These are phyloP conservation scores for Neuroscelio doddi DNA, from an alignment of 2,888 invertebrate species.

Conservation along the genomic window DNA sequence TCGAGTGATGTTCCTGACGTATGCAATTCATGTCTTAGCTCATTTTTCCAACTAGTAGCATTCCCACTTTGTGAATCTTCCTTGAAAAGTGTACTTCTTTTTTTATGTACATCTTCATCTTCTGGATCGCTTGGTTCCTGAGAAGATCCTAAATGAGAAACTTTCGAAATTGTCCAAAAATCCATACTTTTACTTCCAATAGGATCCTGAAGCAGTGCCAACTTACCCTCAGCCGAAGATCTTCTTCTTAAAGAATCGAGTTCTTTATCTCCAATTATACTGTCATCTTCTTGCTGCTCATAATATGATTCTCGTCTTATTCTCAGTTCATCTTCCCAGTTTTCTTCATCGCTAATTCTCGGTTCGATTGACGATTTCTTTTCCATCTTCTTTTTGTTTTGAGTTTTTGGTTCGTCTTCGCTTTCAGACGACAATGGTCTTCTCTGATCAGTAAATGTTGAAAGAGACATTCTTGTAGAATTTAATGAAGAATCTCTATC, in stretches of 20 bases:
- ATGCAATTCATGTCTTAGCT: slow-evolving; percentile 49
- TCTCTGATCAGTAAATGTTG: slow-evolving; percentile 50
- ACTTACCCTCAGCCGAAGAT: slow-evolving; percentile 68
- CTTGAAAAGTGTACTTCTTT: slow-evolving; percentile 52
- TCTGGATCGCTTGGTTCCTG: slow-evolving; percentile 64
- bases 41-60: slow-evolving; percentile 47
- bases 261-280: slow-evolving; percentile 52
- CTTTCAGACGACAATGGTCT: slow-evolving; percentile 59
- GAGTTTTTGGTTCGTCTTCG: slow-evolving; percentile 54
- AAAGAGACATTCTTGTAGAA: slow-evolving; percentile 47
- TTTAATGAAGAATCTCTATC: slow-evolving; percentile 43
- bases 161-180: slow-evolving; percentile 66
- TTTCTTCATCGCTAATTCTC: slow-evolving; percentile 64
- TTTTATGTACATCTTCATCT: slow-evolving; percentile 54
- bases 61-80: slow-evolving; percentile 56
- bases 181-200: slow-evolving; percentile 62
- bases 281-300: slow-evolving; percentile 50
- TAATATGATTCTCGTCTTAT: slow-evolving; percentile 56
- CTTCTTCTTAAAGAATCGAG: slow-evolving; percentile 58
- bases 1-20: slow-evolving; percentile 59
- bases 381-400: slow-evolving; percentile 25
- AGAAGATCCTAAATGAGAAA: slow-evolving; percentile 61
- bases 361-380: slow-evolving; percentile 49
- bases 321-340: slow-evolving; percentile 65
- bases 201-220: slow-evolving; percentile 63